Conservation (phyloP, 2,888 invertebrate species). For the Euphydryas editha region DNA sequence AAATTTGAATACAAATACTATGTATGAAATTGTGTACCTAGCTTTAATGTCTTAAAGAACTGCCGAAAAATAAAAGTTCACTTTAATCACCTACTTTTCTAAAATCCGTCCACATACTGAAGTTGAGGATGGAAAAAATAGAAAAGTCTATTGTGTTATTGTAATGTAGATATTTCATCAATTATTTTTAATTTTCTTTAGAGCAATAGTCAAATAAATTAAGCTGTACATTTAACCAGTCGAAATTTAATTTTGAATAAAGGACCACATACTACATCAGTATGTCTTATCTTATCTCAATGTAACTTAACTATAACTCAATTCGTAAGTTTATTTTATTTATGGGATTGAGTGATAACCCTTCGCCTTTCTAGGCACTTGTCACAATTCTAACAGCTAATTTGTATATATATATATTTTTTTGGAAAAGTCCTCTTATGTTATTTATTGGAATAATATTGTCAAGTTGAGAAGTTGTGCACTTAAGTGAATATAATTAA, state of each 20-base stretch:
- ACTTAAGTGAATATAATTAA: background rate
- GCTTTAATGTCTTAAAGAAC: background rate
- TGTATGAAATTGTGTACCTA: background rate
- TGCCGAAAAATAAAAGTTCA: background rate
- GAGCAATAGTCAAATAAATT: background rate
- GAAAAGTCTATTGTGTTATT: background rate
- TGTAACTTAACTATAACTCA: too few relatives aligned
- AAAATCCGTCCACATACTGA: background rate
- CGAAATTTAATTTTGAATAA: background rate
- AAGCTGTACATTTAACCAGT: background rate
- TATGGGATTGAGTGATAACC: too few relatives aligned
- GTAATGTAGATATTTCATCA: background rate
- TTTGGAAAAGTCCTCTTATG: background rate
- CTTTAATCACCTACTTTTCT: background rate
- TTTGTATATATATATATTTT: background rate
- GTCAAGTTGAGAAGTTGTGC: background rate
- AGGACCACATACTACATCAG: background rate
- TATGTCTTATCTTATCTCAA: too few relatives aligned
- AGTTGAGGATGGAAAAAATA: conserved; percentile 1
- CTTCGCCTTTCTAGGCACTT: background rate
- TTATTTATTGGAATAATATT: background rate
- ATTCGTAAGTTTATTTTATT: too few relatives aligned
- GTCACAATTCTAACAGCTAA: too few relatives aligned
- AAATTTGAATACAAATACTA: too few relatives aligned
- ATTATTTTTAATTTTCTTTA: background rate